Evolutionary conservation across 2,888 invertebrate species (phyloP), one percentile per base, ranked within the genome.

Genomic region (Phrixothrix hirtus): DNA sequence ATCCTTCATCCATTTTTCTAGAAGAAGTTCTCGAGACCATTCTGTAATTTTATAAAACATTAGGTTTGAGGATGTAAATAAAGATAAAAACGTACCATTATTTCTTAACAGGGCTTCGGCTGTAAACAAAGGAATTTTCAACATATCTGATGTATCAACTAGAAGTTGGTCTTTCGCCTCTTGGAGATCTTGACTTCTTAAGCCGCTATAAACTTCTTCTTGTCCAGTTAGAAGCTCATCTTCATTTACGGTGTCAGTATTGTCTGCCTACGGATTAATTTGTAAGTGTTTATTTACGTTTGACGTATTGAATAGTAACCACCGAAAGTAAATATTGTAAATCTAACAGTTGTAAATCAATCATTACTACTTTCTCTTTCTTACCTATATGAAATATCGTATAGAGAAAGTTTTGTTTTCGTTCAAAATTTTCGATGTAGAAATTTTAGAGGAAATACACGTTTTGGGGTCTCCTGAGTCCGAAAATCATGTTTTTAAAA

Each of bases 61-160:
- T 34, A 34, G 2, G 4, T 16, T 9, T 6, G 13, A 2, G 6
- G 11, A 13, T 11, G n/a, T 7, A 15, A 30, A 16, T 3, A 4
- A 41, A 11, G 10, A 30, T n/a, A 11, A 3, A 4, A 1, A 31
- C 69, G 66, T 68, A 85, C 86, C 85, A 71, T 85, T 83, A 65
- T 85, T 83, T 58, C 85, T 70, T 14, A 86, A 76, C 35, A 86
- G 72, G 17, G 85, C 85, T 72, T 86, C 86, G 17, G 86, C 85
- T 43, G 85, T 85, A 68, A 86, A 86, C 31, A 86, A 75, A 2
- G 85, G 85, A 38, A 86, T 81, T 68, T 84, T 83, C 32, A 86
- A 75, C 85, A 86, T 86, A 71, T 86, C 85, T 3, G 85, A 83
- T 1, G 86, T 86, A 70, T 86, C 86, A 14, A 86, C 85, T 25